phyloP scores from a whole-genome alignment of 2,888 invertebrate species.

The Agonopterix subpropinquella region DNA sequence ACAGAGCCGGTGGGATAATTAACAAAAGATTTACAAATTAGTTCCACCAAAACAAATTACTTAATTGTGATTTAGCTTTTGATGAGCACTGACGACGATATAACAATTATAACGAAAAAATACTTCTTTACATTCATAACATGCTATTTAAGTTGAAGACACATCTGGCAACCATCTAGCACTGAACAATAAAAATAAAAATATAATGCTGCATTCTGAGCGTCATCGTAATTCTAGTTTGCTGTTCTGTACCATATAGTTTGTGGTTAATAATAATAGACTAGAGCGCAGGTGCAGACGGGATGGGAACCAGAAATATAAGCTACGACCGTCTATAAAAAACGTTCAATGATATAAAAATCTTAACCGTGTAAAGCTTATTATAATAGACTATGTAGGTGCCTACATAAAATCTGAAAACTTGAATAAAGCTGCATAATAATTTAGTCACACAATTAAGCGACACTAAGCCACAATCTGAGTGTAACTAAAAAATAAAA shows the following conservation, averaged over 20 bases:
- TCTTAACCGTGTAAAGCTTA: too few species aligned
- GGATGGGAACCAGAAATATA: slow-evolving; percentile 8
- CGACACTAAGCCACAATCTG: background rate
- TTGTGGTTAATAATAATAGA: slow-evolving; percentile 25
- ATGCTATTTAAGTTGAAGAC: too few species aligned
- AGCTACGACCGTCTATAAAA: background rate
- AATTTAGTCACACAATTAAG: background rate
- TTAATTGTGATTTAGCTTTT: slow-evolving; percentile 27
- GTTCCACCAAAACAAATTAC: slow-evolving; percentile 36
- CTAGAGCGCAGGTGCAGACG: slow-evolving; percentile 21
- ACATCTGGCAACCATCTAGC: too few species aligned
- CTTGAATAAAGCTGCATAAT: background rate
- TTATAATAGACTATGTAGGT: too few species aligned
- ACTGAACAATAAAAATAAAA: too few species aligned
- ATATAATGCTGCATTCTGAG: background rate
- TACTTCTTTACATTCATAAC: too few species aligned
- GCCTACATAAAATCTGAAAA: background rate
- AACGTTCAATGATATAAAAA: too few species aligned
- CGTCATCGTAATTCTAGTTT: slow-evolving; percentile 22
- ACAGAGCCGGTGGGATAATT: slow-evolving; percentile 31
- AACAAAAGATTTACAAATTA: slow-evolving; percentile 51
- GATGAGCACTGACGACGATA: slow-evolving; percentile 9
- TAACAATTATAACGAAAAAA: too few species aligned
- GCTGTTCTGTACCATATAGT: slow-evolving; percentile 20
- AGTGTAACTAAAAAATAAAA: background rate